Evolutionary conservation across 2,113 vertebrate genomes (phyloP), one percentile per base, ranked within the genome.

Genomic region (Bothrops jararaca): DNA sequence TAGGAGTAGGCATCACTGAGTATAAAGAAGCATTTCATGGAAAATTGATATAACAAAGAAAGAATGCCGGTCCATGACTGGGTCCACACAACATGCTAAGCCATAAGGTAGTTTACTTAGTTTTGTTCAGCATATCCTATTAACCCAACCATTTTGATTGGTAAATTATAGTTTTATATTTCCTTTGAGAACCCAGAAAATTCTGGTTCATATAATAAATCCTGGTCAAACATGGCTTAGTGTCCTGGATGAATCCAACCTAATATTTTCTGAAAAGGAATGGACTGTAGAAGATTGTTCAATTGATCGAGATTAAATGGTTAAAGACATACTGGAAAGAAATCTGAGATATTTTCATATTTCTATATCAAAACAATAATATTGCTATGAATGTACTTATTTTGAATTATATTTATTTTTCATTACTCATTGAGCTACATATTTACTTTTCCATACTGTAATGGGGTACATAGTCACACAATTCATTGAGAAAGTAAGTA

Each of bases 401-500:
- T 92, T 90, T 74, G 74, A 90, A 90, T 90, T 39, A 52, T 53
- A 45, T 50, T 92, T 89, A 26, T 53, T 18, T 88, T 89, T 69
- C 34, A 39, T 5, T 60, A 45, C 39, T 60, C 58, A 39, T 54
- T 48, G 57, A 29, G 23, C 29, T 64, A 64, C 48, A 50, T 64
- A 64, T 89, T 89, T 57, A 23, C 53, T 60, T 56, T 58, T 56
- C 34, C 26, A 45, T 57, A 42, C 22, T 89, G 56, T 26, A 26
- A 26, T 7, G 24, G 26, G 74, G 86, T 58, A 22, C 74, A 69
- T 15, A 23, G 15, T 48, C 39, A 85, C 23, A 89, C 50, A n/a
- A 9, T 57, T 50, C 53, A 89, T 89, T 52, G 54, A 60, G 12
- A 89, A 86, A 57, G 88, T 6, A 60, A 26, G 9, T 57, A 50